Base-by-base conservation (phyloP, 1,140 invertebrate genomes). In the Aphis craccivora region DNA sequence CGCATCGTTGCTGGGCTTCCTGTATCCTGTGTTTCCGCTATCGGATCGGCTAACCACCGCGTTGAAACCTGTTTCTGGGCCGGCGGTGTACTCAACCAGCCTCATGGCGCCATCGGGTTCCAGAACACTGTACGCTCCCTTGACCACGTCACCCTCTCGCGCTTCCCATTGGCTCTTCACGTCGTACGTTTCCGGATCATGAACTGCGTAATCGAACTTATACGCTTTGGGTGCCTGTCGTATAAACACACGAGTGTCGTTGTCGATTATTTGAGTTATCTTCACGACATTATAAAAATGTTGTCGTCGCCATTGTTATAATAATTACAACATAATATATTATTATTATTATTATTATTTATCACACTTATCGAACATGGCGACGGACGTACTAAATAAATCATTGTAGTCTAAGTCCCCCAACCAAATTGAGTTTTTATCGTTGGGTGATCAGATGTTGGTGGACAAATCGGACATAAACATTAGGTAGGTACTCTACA, bases 181-280 rank as follows among this genome's bases (percentile, higher is more conserved):
- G 95, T 96, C 96, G 89, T 95, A 95, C 0, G 96, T 96, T 81
- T 95, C 94, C 8, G 95, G 95, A 93, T 96, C 96, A 94, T 96
- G 95, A 5, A 96, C 96, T 8, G 95, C 95, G 94, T 97, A 96
- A 93, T 96, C 96, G 94, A 95, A 96, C 60, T 95, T 95, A 94
- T 96, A 96, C 35, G 95, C 95, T 40, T 95, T 95, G 88, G 95
- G 94, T 22, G 94, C 95, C 94, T 94, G 93, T 43, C 23, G 94
- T 76, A 76, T 4, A 76, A 67, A 93, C 51, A 37, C 55, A 18
- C 45, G 43, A 76, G 60, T 76, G 30, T 35, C n/a, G 60, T 67
- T n/a, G 60, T 76, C 30, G 14, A 14, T 76, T 76, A n/a, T 76
- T 51, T 51, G 48, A 76, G 30, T 76, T 5, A 6, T 76, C n/a